phyloP scores from a whole-genome alignment of 2,888 invertebrate genomes.

The Scaptomyza polygonia region DNA sequence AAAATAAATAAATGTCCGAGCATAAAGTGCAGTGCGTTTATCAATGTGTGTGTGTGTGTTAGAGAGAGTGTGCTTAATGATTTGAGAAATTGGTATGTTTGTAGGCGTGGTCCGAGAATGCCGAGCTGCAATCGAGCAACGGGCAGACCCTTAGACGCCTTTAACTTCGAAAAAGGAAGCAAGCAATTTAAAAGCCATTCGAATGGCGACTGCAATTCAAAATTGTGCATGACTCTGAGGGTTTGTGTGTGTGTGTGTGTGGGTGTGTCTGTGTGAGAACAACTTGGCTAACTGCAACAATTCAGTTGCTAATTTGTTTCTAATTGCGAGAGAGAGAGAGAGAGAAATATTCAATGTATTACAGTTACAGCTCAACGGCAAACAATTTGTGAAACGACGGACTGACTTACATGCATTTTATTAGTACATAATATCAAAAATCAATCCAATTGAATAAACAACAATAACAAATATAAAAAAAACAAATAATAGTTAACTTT shows the following conservation, averaged over 20 bases:
- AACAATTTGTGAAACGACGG: constrained; percentile 80
- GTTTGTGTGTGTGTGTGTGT: neutral
- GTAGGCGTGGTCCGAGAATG: constrained; percentile 47
- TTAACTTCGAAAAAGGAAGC: constrained; percentile 33
- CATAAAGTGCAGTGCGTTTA: constrained; percentile 62
- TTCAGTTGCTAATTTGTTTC: constrained; percentile 49
- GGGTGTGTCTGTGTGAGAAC: constrained; percentile 17
- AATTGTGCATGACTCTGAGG: constrained; percentile 6
- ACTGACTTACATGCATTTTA: constrained; percentile 80
- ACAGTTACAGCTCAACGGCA: constrained; percentile 62
- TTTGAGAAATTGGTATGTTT: constrained; percentile 19
- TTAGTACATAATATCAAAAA: constrained; percentile 71
- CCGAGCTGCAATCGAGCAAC: constrained; percentile 15
- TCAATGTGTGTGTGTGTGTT: constrained; percentile 11
- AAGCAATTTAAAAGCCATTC: constrained; percentile 47
- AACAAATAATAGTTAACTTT: constrained; percentile 9
- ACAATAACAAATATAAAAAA: constrained; percentile 16
- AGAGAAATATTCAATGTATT: constrained; percentile 16
- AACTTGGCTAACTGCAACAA: constrained; percentile 52
- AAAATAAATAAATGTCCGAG: constrained; percentile 59
- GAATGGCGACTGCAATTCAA: constrained; percentile 38
- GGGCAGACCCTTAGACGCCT: constrained; percentile 36
- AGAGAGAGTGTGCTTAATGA: constrained; percentile 29
- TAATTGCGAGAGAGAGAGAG: constrained; percentile 39
- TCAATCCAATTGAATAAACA: constrained; percentile 67